Conservation (phyloP, 2,113 vertebrate genomes). For the Sciurus niger region DNA sequence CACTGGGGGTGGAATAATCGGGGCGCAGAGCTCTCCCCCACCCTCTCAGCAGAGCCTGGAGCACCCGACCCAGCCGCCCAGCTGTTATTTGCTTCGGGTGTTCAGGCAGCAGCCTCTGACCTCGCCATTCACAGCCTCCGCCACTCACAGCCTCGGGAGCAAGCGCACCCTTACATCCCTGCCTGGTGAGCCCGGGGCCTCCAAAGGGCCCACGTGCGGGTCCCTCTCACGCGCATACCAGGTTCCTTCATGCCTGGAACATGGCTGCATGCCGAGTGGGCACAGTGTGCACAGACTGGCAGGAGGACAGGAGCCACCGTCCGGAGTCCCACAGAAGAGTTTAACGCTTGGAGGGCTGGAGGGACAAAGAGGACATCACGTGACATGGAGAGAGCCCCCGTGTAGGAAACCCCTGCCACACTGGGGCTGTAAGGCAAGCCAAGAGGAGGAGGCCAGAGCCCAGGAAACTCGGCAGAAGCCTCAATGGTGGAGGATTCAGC, state of each 20-base stretch:
- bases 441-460: background rate
- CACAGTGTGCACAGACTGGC: accelerated
- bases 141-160: accelerated
- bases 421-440: background rate
- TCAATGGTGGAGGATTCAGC: background rate
- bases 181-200: background rate
- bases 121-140: no score
- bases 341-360: background rate
- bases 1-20: background rate
- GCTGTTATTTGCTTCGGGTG: background rate
- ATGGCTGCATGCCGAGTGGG: background rate
- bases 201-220: accelerated
- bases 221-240: background rate
- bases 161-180: background rate
- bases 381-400: accelerated
- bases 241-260: accelerated
- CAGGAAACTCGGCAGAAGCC: no score
- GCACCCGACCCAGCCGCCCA: accelerated
- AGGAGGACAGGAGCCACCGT: background rate
- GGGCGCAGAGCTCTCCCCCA: accelerated
- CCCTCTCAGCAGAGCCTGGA: background rate
- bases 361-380: background rate
- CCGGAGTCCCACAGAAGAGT: no score
- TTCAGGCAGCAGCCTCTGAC: background rate
- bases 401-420: accelerated